These are phyloP conservation scores for Chrysocyon brachyurus DNA, from an alignment of 2,797 vertebrate genomes.

Conservation along the genomic window DNA sequence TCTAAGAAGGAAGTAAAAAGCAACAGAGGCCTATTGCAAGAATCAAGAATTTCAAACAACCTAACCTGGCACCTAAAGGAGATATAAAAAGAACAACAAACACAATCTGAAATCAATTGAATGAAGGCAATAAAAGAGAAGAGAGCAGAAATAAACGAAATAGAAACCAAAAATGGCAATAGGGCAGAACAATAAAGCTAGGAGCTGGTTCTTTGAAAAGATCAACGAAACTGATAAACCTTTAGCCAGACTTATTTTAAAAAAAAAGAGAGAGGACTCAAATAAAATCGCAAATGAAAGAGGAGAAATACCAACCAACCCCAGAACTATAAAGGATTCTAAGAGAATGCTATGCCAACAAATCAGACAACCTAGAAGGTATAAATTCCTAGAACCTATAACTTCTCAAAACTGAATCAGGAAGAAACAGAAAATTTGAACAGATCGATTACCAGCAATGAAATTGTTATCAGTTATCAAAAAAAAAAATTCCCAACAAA, in stretches of 20 bases:
- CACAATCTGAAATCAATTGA: background rate
- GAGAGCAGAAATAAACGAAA: background rate
- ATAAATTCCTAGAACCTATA: background rate
- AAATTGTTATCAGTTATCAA: background rate
- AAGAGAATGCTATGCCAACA: background rate
- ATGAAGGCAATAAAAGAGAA: background rate
- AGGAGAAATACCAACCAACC: background rate
- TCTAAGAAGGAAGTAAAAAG: background rate
- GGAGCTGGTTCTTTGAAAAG: background rate
- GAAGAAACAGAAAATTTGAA: background rate
- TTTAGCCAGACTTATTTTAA: background rate
- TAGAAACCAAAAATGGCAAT: background rate
- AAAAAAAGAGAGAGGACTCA: background rate
- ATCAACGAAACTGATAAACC: background rate
- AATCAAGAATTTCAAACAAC: background rate
- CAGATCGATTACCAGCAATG: background rate
- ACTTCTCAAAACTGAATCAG: background rate
- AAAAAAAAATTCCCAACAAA: background rate
- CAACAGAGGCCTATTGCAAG: background rate
- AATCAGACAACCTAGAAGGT: background rate
- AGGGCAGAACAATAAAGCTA: background rate
- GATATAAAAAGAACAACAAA: background rate
- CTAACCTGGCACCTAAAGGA: background rate
- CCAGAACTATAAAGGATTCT: background rate
- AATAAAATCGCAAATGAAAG: background rate